phyloP scores from a whole-genome alignment of 2,888 invertebrate species.

The Lasioglossum lativentre region DNA sequence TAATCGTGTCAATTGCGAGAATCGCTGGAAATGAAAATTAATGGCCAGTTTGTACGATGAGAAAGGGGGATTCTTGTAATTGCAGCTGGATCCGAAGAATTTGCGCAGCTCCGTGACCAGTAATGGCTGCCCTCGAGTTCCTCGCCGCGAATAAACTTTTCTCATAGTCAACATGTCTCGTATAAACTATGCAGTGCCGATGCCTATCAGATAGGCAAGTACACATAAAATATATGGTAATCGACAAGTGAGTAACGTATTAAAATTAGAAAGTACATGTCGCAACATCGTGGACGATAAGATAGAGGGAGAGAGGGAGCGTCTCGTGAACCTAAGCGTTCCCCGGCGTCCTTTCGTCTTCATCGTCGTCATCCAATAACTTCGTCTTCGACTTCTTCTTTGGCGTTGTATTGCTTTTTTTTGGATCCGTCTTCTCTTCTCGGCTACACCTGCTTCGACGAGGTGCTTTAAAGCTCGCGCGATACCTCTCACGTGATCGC shows the following conservation, averaged over 20 bases:
- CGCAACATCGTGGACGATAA: conserved; percentile 78
- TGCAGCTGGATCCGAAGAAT: neutral
- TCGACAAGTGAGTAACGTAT: conserved; percentile 78
- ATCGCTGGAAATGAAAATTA: neutral
- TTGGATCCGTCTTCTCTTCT: neutral
- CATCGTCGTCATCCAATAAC: neutral
- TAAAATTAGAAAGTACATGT: conserved; percentile 83
- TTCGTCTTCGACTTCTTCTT: neutral
- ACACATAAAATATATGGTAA: conserved; percentile 82
- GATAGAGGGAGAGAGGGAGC: conserved; percentile 60
- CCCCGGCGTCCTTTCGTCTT: conserved; percentile 58
- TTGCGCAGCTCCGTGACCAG: neutral
- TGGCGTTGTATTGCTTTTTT: conserved; percentile 8
- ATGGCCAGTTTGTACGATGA: neutral
- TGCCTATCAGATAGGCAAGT: conserved; percentile 79
- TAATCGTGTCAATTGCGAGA: neutral
- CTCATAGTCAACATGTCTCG: conserved; percentile 72
- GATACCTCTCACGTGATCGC: conserved; percentile 1
- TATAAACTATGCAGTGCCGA: conserved; percentile 82
- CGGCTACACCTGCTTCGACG: neutral
- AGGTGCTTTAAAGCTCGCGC: conserved; percentile 7
- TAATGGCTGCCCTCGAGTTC: neutral
- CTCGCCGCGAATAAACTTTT: conserved; percentile 66
- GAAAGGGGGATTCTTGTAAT: neutral
- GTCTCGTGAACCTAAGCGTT: conserved; percentile 51